A percentile compares a stretch with the other conserved stretches of the same genome.
phyloP scores from a whole-genome alignment of 2,797 vertebrate genomes.

The Myripristis murdjan region DNA sequence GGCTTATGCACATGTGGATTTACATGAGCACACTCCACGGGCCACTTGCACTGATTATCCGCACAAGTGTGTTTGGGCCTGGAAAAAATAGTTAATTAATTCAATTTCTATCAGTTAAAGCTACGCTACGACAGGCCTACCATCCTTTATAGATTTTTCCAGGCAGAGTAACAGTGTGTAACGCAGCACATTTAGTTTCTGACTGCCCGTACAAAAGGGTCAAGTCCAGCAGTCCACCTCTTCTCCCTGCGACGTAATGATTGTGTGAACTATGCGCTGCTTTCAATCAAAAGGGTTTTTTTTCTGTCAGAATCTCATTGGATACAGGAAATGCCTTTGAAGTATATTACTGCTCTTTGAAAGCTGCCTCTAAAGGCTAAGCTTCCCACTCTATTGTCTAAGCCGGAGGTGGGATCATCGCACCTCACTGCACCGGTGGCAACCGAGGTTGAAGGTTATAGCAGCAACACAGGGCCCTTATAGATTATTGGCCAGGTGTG shows the following conservation, averaged over 20 bases:
- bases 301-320: slow-evolving; percentile 78
- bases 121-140: neutral
- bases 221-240: slow-evolving; percentile 1
- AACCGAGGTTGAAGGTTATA: slow-evolving; percentile 84
- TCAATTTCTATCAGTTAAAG: too few relatives aligned
- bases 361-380: slow-evolving; percentile 75
- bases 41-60: neutral
- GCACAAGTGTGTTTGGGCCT: neutral
- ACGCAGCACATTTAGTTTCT: neutral
- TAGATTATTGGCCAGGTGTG: slow-evolving; percentile 86
- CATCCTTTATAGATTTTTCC: neutral
- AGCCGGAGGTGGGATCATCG: slow-evolving; percentile 83
- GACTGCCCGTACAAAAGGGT: slow-evolving; percentile 3
- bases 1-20: slow-evolving; percentile 44
- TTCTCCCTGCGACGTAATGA: slow-evolving; percentile 44
- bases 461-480: slow-evolving; percentile 77
- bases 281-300: slow-evolving; percentile 70
- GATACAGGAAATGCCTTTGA: slow-evolving; percentile 85
- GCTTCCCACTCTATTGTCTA: slow-evolving; percentile 82
- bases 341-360: slow-evolving; percentile 86
- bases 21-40: slow-evolving; percentile 21
- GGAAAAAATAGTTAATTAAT: too few relatives aligned
- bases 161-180: neutral
- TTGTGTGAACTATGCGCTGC: slow-evolving; percentile 53
- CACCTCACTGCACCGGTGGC: slow-evolving; percentile 85